Evolutionary conservation across 2,888 invertebrate species (phyloP), one percentile per base, ranked within the genome.

Genomic region (Nemotelus nigrinus): DNA sequence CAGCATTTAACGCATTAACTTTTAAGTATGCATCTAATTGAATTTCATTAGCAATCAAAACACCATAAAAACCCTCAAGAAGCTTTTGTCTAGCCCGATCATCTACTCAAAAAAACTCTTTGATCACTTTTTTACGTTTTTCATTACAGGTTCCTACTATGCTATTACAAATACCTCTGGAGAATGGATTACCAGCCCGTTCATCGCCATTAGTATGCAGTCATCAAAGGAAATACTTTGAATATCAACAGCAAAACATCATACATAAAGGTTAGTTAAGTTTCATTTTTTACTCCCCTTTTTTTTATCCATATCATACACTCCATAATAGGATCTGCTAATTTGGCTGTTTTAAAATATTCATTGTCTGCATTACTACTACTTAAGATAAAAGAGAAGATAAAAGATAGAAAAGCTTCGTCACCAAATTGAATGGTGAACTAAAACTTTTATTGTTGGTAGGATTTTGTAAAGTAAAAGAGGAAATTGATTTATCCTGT

Each of bases 81-180:
- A 25, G 25, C 25, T 25, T 25, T 25, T 25, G 25, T 25, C 25
- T 25, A 25, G 25, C 25, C 25, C 25, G 25, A 25, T 25, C 25
- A 25, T 25, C 25, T 25, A 25, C 25, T 25, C 25, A 25, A 25
- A 25, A 25, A 25, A 25, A 25, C 25, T 25, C 25, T 25, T 25
- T 25, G 25, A 25, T 25, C 25, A 25, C n/a, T 67, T 55, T 57
- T 65, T 67, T 57, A 25, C 65, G 47, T 76, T 77, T 8, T 70
- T 58, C 57, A 64, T 79, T 85, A 58, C 83, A 87, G 87, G 86
- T 87, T 85, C 87, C 87, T 84, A 87, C 86, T 82, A 83, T 84
- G 83, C 84, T 83, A 82, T 82, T 86, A 81, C 85, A 85, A 83
- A 82, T 82, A 82, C 82, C 83, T 82, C 82, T 83, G 79, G 84